Evolutionary conservation across 1,140 invertebrate genomes (phyloP), one percentile per base, ranked within the genome.

Genomic region (Cotesia vestalis): DNA sequence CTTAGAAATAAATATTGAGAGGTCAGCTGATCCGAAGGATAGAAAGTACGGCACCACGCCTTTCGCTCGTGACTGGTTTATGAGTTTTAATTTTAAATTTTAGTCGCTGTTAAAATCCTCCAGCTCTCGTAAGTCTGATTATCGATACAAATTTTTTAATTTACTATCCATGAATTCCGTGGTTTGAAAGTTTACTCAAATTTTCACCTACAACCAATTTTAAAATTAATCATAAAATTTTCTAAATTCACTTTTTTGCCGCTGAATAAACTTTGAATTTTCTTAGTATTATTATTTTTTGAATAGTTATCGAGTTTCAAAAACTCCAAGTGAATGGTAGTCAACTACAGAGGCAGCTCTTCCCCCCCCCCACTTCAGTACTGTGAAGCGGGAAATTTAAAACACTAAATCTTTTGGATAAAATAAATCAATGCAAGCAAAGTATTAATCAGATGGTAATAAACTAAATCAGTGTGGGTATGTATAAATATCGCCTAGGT

Each of bases 41-140:
- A 67, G 70, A 60, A 59, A 70, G 68, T 71, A 74, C 64, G 61
- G n/a, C 70, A 80, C 81, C 81, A 83, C 81, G 81, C 81, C 81
- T 83, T 78, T 81, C 79, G 73, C 74, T 83, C 81, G 81, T 81
- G 81, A 83, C 80, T 78, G 71, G 79, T 78, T 78, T 79, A 59
- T 66, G 35, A 55, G 38, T 46, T 46, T 46, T 9, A 46, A 46
- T 46, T 46, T 46, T 46, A 46, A 46, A 46, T 46, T 4, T 46
- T 6, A 46, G 6, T 46, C 40, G 40, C 11, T 46, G 40, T 11
- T 46, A 46, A 46, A 46, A 9, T 9, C 11, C 11, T 46, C 11
- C 11, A 46, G 6, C 11, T 46, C 40, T 46, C 40, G 40, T 46
- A 46, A 20, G 17, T 17, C 53, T 57, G 53, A 12, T 14, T 27